Percentiles rank a stretch among this genome's conserved stretches.
phyloP scores from a whole-genome alignment of 2,888 invertebrate species.

The Lochmaea crataegi region DNA sequence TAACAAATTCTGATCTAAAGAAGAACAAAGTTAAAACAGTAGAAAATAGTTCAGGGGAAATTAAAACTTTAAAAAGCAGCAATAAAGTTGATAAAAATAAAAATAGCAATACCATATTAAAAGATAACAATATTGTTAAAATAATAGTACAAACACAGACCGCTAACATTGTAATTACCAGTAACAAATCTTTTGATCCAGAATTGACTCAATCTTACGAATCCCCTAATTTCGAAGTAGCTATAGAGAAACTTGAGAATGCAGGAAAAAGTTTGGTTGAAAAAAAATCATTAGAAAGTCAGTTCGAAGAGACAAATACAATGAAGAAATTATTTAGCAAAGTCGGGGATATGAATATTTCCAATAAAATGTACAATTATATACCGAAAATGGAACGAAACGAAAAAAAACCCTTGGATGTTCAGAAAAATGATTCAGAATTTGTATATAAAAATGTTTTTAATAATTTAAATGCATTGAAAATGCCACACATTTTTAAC shows the following conservation, averaged over 20 bases:
- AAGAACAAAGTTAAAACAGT: not conserved
- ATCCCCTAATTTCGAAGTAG: not conserved
- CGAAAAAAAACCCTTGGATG: not conserved
- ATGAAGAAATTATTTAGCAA: slow-evolving; percentile 1
- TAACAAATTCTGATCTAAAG: not conserved
- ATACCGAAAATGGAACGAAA: not conserved
- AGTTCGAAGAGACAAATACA: not conserved
- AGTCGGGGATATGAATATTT: not conserved
- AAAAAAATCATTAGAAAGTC: not conserved
- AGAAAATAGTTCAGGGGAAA: not conserved
- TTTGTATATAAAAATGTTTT: not conserved
- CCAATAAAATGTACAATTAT: not conserved
- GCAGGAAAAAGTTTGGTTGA: not conserved
- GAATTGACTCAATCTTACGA: not conserved
- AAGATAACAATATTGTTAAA: not conserved
- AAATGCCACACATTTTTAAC: not conserved
- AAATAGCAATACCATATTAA: not conserved
- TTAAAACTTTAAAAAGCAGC: not conserved
- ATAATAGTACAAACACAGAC: not conserved
- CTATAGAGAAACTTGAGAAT: not conserved
- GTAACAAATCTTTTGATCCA: not conserved
- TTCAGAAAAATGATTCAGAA: not conserved
- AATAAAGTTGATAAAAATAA: not conserved
- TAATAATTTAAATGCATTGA: not conserved
- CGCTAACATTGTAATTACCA: not conserved